Percentiles rank a stretch among this genome's conserved stretches.
phyloP scores from a whole-genome alignment of 2,888 invertebrate species.

The Mimumesa dahlbomi region DNA sequence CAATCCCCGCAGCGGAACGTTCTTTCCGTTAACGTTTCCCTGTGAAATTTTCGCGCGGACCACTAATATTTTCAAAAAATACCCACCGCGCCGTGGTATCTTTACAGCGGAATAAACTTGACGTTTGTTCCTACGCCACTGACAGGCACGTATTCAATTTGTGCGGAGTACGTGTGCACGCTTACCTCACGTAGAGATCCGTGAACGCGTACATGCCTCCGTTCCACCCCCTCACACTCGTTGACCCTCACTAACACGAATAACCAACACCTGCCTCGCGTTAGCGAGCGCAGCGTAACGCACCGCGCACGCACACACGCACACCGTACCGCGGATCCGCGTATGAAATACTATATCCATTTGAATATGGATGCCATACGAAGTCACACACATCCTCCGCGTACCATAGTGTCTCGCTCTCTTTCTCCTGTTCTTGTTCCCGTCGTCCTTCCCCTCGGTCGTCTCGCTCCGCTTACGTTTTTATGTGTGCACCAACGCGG shows the following conservation, averaged over 20 bases:
- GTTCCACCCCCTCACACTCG: constrained; percentile 36
- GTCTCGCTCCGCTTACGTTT: constrained; percentile 29
- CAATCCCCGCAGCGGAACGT: no score
- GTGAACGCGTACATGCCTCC: constrained; percentile 17
- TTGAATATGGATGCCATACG: constrained; percentile 57
- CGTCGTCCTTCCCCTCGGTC: constrained; percentile 15
- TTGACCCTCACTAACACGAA: constrained; percentile 49
- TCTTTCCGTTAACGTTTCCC: no score
- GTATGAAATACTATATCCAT: constrained; percentile 59
- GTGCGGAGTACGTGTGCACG: constrained; percentile 48
- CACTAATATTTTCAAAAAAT: no score
- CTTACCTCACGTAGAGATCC: constrained; percentile 36
- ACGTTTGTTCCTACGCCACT: constrained; percentile 44
- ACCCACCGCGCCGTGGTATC: neutral
- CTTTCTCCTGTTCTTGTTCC: constrained; percentile 10
- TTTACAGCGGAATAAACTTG: constrained; percentile 16
- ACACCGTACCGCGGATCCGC: constrained; percentile 25
- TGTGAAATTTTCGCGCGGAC: no score
- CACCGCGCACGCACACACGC: constrained; percentile 41
- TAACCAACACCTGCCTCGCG: constrained; percentile 58
- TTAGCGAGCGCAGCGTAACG: constrained; percentile 41
- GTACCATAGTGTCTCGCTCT: constrained; percentile 24
- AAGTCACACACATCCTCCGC: constrained; percentile 56
- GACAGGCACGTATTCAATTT: constrained; percentile 64
- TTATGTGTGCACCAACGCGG: constrained; percentile 54